Base-by-base conservation (phyloP, 2,888 invertebrate genomes). In the Phyllotreta striolata region DNA sequence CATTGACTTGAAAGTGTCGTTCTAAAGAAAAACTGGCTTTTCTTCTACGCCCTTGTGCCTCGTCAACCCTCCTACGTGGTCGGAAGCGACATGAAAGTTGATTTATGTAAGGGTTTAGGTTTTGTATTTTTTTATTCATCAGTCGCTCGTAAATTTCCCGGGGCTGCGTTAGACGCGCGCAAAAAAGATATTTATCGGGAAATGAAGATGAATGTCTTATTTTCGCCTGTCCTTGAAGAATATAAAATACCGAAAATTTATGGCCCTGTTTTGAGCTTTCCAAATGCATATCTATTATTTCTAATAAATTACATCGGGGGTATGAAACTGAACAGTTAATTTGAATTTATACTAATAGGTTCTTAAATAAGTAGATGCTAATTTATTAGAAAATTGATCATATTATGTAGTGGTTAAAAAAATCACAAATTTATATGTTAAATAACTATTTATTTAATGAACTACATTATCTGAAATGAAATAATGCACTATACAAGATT, bases 91-190 rank as follows among this genome's bases (percentile, higher is more conserved):
- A 64, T 61, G 66, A 61, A 64, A 64, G 63, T 65, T 72, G 72
- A 73, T 73, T 73, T 73, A 72, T 72, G 64, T 66, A 66, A 65
- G 67, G 70, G 72, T 63, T 68, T 64, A 66, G 67, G 62, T 65
- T 57, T 43, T 46, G 61, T 54, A 61, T 63, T 65, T 64, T 66
- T 55, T 59, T 24, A 24, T 24, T 4, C 59, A 37, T 4, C 59
- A 37, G 35, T n/a, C 13, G 49, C 7, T 41, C 34, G 60, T 65
- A 67, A 65, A 65, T 67, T 56, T 49, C 4, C 54, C 12, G 13
- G 13, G 49, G 58, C 52, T 67, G 56, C 41, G 35, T 40, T n/a
- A 46, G 37, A 55, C 57, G 38, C 14, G 12, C 51, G 44, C 44
- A 60, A 60, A 64, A 24, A 64, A 64, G 55, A 62, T 67, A 62